Conservation (phyloP, 2,888 invertebrate genomes). For the Cactoblastis cactorum region DNA sequence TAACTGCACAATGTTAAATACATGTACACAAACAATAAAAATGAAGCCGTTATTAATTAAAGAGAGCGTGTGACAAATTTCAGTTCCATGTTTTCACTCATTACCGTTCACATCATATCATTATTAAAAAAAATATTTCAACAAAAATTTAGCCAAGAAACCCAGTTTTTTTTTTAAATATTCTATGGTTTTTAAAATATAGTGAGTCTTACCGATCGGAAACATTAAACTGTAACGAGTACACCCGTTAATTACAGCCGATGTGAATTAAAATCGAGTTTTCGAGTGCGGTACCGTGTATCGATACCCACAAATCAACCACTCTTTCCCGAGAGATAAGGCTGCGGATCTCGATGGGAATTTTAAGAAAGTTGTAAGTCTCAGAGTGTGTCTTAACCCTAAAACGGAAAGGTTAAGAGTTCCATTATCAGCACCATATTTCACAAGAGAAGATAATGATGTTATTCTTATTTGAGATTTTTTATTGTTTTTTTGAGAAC, state of each 20-base stretch:
- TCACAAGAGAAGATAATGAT: constrained; percentile 42
- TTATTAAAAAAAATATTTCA: neutral
- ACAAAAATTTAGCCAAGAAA: neutral
- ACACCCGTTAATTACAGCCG: constrained; percentile 47
- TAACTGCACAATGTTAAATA: neutral
- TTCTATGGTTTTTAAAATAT: constrained; percentile 36
- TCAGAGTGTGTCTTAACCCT: constrained; percentile 34
- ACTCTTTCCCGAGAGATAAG: constrained; percentile 33
- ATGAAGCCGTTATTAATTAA: neutral
- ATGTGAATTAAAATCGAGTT: constrained; percentile 45
- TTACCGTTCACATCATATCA: neutral
- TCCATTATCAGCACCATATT: constrained; percentile 43
- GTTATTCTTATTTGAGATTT: constrained; percentile 35
- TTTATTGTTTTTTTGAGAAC: constrained; percentile 34
- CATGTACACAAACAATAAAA: neutral
- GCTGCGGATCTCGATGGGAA: constrained; percentile 22
- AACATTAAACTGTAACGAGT: constrained; percentile 50
- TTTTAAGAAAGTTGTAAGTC: constrained; percentile 29
- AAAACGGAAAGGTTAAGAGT: constrained; percentile 45
- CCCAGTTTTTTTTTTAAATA: constrained; percentile 1
- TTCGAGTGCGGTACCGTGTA: constrained; percentile 35
- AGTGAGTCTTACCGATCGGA: constrained; percentile 49
- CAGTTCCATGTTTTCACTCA: neutral
- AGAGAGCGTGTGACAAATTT: neutral
- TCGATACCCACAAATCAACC: constrained; percentile 35